Evolutionary conservation across 1,140 invertebrate species (phyloP).

Genomic region (Chymomyza costata): DNA sequence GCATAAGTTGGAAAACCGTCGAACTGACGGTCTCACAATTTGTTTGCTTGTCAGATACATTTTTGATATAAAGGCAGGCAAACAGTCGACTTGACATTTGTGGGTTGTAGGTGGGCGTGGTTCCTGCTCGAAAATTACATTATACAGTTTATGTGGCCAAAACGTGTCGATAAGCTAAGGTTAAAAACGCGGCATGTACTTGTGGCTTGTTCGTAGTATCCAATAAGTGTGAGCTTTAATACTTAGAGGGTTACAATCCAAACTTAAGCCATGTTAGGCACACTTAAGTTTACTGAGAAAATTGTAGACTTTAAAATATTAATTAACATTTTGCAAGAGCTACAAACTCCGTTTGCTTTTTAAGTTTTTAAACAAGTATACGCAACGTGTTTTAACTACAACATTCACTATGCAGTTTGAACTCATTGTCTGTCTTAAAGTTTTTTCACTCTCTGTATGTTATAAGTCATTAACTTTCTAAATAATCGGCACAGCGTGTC

Average conservation of each 20-base stretch:
- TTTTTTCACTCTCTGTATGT: conserved; percentile 41
- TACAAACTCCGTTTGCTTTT: no score
- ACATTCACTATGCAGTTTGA: neutral
- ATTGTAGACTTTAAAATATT: no score
- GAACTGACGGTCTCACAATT: conserved; percentile 14
- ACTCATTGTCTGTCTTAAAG: neutral
- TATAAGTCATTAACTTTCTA: conserved; percentile 74
- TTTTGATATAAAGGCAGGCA: conserved; percentile 48
- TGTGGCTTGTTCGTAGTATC: no score
- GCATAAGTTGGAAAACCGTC: conserved; percentile 57
- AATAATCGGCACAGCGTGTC: conserved; percentile 71
- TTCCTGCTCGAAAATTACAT: conserved; percentile 63
- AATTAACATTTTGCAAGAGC: no score
- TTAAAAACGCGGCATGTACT: no score
- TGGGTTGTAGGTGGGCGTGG: conserved; percentile 42
- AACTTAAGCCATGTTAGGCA: no score
- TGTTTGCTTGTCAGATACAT: conserved; percentile 32
- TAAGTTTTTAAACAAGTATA: no score
- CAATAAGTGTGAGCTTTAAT: no score
- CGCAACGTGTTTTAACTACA: no score
- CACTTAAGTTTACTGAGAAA: conserved; percentile 3
- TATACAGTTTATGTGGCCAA: conserved; percentile 65
- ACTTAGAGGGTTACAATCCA: no score
- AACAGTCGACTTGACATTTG: conserved; percentile 63
- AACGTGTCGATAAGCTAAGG: no score